Evolutionary conservation across 1,140 invertebrate species (phyloP).

Genomic region (Drosophila albomicans): DNA sequence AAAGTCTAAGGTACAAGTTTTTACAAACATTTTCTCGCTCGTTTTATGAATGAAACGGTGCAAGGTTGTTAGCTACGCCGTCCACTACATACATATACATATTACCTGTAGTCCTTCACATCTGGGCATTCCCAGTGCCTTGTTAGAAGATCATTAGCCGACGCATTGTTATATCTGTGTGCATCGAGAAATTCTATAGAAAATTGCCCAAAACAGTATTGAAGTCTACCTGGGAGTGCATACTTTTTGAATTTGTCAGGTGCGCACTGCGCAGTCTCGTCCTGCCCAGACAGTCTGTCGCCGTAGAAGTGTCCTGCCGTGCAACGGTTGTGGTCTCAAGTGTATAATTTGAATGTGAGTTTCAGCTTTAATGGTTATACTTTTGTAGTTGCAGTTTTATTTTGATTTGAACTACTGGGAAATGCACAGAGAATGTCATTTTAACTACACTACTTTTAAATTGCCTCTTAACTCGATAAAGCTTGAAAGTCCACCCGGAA

Average conservation of each 20-base stretch:
- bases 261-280: constrained; percentile 42
- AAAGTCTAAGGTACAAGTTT: neutral
- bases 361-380: constrained; percentile 9
- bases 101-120: constrained; percentile 37
- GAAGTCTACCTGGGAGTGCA: constrained; percentile 52
- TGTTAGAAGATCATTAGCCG: constrained; percentile 81
- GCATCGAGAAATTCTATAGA: constrained; percentile 61
- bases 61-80: constrained; percentile 31
- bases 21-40: constrained; percentile 27
- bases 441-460: neutral
- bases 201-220: constrained; percentile 43
- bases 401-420: constrained; percentile 6
- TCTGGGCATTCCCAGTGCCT: constrained; percentile 65
- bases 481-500: neutral
- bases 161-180: constrained; percentile 26
- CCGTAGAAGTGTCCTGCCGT: constrained; percentile 51
- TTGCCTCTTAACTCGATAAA: neutral
- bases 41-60: constrained; percentile 67
- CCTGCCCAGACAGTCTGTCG: constrained; percentile 73
- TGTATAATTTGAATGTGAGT: constrained; percentile 55
- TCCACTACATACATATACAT: neutral
- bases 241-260: constrained; percentile 58
- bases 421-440: neutral
- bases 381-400: constrained; percentile 9
- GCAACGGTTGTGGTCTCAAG: constrained; percentile 74